Conservation (phyloP, 2,888 invertebrate genomes). For the Rutpela maculata region DNA sequence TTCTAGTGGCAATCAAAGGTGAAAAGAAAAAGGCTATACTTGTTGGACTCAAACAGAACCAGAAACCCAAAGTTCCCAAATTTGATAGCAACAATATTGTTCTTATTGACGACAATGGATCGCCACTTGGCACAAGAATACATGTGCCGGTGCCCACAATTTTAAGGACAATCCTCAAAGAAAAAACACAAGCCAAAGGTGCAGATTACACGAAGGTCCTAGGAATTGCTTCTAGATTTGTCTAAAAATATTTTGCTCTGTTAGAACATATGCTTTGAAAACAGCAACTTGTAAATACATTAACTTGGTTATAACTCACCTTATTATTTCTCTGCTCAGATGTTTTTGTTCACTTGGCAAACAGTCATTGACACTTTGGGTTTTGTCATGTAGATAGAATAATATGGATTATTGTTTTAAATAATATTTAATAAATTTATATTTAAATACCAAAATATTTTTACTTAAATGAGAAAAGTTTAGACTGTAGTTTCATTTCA, state of each 20-base stretch:
- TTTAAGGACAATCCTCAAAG: slow-evolving; percentile 88
- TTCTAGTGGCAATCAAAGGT: slow-evolving; percentile 95
- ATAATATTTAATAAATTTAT: too few species aligned
- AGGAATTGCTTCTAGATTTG: slow-evolving; percentile 92
- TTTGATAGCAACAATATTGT: slow-evolving; percentile 98
- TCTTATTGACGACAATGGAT: slow-evolving; percentile 94
- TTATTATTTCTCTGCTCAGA: too few species aligned
- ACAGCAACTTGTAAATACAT: not conserved
- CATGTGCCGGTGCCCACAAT: slow-evolving; percentile 96
- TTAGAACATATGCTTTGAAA: not conserved
- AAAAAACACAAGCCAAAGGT: slow-evolving; percentile 86
- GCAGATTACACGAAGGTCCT: slow-evolving; percentile 95
- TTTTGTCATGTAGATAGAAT: too few species aligned
- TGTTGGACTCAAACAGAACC: slow-evolving; percentile 91
- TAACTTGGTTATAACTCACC: too few species aligned
- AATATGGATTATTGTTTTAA: too few species aligned
- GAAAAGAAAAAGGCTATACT: slow-evolving; percentile 95
- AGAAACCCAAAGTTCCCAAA: slow-evolving; percentile 87
- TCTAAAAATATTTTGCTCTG: slow-evolving; percentile 73
- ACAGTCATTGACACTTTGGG: too few species aligned
- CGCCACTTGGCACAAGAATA: slow-evolving; percentile 95
- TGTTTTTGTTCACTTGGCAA: too few species aligned
- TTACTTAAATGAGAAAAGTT: too few species aligned
- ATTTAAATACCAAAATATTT: too few species aligned
- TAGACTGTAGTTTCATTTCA: too few species aligned